Evolutionary conservation across 1,140 invertebrate genomes (phyloP).

Genomic region (Notospermus geniculatus): DNA sequence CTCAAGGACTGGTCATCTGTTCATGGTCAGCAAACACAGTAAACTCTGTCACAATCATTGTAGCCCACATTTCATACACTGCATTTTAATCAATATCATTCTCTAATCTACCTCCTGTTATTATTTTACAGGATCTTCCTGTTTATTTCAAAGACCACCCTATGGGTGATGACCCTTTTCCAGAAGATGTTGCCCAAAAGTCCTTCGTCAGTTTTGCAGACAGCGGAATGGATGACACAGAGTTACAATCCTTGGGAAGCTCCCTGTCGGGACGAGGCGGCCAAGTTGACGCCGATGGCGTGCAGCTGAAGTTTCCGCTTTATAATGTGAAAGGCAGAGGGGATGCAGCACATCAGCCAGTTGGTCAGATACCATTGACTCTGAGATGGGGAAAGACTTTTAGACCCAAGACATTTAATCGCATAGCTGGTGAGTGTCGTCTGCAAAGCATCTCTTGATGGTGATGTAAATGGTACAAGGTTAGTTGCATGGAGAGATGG

Average conservation of each 20-base stretch:
- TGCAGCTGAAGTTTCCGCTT: slow-evolving; percentile 40
- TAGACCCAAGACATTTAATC: slow-evolving; percentile 35
- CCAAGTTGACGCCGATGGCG: slow-evolving; percentile 23
- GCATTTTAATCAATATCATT: background rate
- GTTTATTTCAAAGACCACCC: slow-evolving; percentile 32
- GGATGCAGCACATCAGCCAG: slow-evolving; percentile 34
- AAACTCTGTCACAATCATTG: no score
- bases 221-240: slow-evolving; percentile 21
- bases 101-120: background rate
- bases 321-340: slow-evolving; percentile 34
- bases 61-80: background rate
- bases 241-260: slow-evolving; percentile 26
- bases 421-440: slow-evolving; percentile 34
- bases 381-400: slow-evolving; percentile 40
- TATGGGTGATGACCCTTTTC: slow-evolving; percentile 31
- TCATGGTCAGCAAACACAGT: no score
- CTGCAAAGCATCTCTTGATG: background rate
- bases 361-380: slow-evolving; percentile 41
- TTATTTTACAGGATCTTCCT: slow-evolving; percentile 32
- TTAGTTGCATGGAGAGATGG: background rate
- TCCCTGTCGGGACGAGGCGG: slow-evolving; percentile 24
- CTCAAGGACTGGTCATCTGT: no score
- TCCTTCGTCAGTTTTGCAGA: slow-evolving; percentile 25
- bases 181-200: background rate
- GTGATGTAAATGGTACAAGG: no score